These are phyloP conservation scores for Daphoenositta chrysoptera DNA, from an alignment of 2,113 vertebrate species.

Conservation along the genomic window DNA sequence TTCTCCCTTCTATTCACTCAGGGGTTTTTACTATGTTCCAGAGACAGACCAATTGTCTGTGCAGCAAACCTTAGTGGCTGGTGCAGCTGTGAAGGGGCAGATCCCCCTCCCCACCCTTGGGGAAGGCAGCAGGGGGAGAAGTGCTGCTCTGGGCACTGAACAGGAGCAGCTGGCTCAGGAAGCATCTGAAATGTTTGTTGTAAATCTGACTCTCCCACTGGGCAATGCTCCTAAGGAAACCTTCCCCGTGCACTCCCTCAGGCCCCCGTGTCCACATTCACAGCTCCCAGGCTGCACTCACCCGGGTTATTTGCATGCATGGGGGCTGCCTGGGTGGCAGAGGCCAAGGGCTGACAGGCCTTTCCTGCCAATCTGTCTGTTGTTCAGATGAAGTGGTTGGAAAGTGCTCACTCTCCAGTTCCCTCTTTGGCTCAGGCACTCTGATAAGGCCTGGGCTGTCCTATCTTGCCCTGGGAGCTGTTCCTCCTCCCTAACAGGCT, in stretches of 20 bases:
- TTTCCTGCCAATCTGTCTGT: constrained; percentile 49
- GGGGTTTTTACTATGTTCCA: background rate
- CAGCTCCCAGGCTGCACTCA: background rate
- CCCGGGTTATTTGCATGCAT: background rate
- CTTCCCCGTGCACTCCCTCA: background rate
- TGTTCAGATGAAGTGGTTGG: constrained; percentile 46
- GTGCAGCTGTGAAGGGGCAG: background rate
- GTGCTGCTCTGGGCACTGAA: background rate
- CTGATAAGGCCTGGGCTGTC: constrained; percentile 66
- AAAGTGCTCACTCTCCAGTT: constrained; percentile 18
- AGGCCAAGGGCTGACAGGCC: background rate
- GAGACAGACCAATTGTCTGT: background rate
- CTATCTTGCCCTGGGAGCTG: constrained; percentile 63
- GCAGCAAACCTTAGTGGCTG: background rate
- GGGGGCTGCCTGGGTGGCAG: background rate
- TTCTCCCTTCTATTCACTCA: background rate
- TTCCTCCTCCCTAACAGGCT: constrained; percentile 50
- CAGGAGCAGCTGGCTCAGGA: background rate
- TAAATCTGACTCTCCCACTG: background rate
- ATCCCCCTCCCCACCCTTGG: background rate
- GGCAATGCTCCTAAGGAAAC: background rate
- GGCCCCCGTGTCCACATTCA: background rate
- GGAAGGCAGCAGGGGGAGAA: background rate
- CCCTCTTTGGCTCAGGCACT: constrained; percentile 35
- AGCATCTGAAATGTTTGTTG: background rate